A percentile compares a stretch with the other conserved stretches of the same genome.
Conservation (phyloP, 2,113 vertebrate species). For the Takifugu flavidus region DNA sequence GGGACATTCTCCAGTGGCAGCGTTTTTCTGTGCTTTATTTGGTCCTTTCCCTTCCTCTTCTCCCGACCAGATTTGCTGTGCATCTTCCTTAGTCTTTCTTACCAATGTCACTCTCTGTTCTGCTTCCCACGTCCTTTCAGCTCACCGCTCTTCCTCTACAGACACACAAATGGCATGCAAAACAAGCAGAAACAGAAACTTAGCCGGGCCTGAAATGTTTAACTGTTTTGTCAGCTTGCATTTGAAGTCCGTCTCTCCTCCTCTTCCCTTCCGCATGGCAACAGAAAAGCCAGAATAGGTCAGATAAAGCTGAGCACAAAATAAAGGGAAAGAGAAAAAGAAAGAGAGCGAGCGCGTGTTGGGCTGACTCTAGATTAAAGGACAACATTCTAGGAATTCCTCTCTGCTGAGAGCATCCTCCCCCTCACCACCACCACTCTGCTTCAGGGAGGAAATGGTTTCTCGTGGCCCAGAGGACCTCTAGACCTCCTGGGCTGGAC, state of each 20-base stretch:
- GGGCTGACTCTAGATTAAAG: constrained; percentile 87
- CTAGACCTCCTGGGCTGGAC: constrained; percentile 60
- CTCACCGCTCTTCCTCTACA: constrained; percentile 18
- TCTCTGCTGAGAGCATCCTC: constrained; percentile 80
- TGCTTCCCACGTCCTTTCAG: constrained; percentile 45
- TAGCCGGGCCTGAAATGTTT: constrained; percentile 19
- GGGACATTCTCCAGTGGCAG: constrained; percentile 31
- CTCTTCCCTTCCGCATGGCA: constrained; percentile 35
- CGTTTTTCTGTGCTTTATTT: constrained; percentile 19
- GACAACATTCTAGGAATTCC: constrained; percentile 94
- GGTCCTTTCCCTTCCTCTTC: constrained; percentile 46
- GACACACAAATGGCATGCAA: constrained; percentile 19
- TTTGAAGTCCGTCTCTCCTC: constrained; percentile 21
- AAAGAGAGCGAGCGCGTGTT: constrained; percentile 36
- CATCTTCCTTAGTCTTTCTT: constrained; percentile 53
- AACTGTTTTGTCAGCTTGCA: constrained; percentile 20
- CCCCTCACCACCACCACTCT: constrained; percentile 43
- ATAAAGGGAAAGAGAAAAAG: constrained; percentile 18
- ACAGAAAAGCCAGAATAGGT: constrained; percentile 55
- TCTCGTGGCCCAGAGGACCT: constrained; percentile 58
- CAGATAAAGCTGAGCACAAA: constrained; percentile 74
- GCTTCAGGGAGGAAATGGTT: constrained; percentile 60
- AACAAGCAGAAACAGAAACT: constrained; percentile 20
- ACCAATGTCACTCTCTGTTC: constrained; percentile 51
- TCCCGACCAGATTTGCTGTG: constrained; percentile 57